Conservation (phyloP, 2,888 invertebrate species). For the Molanna angustata region DNA sequence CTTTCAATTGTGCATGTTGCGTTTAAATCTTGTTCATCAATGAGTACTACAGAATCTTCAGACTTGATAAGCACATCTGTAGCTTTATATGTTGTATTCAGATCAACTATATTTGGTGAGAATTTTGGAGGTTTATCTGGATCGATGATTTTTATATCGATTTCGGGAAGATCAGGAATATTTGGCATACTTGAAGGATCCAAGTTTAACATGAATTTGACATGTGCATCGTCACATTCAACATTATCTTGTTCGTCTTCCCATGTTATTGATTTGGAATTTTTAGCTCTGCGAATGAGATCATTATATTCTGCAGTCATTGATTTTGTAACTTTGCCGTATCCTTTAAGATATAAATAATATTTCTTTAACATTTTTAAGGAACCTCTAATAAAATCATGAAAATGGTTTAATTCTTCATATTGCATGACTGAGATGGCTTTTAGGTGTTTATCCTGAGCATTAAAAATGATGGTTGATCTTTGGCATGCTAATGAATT, state of each 20-base stretch:
- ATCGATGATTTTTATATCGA: constrained; percentile 3
- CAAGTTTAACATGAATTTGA: constrained; percentile 44
- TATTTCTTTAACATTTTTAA: constrained; percentile 56
- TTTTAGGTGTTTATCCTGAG: constrained; percentile 44
- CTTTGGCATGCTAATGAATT: constrained; percentile 40
- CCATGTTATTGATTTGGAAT: constrained; percentile 60
- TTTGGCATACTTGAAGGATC: constrained; percentile 32
- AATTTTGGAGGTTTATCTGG: constrained; percentile 6
- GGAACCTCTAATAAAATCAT: constrained; percentile 52
- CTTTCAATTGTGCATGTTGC: constrained; percentile 17
- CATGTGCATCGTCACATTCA: constrained; percentile 39
- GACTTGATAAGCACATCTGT: not conserved
- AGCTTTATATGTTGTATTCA: constrained; percentile 10
- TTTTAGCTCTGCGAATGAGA: constrained; percentile 57
- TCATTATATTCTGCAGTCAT: constrained; percentile 58
- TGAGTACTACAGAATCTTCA: not conserved
- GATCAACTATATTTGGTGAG: constrained; percentile 4
- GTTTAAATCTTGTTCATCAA: constrained; percentile 24
- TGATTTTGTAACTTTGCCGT: constrained; percentile 56
- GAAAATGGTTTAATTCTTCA: constrained; percentile 52
- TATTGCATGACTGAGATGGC: constrained; percentile 46
- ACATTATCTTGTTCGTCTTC: constrained; percentile 45
- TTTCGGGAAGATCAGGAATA: constrained; percentile 15
- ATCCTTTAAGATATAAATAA: constrained; percentile 58
- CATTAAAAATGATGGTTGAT: constrained; percentile 45